These are phyloP conservation scores for Chironomus tepperi DNA, from an alignment of 1,140 invertebrate species.

Conservation along the genomic window DNA sequence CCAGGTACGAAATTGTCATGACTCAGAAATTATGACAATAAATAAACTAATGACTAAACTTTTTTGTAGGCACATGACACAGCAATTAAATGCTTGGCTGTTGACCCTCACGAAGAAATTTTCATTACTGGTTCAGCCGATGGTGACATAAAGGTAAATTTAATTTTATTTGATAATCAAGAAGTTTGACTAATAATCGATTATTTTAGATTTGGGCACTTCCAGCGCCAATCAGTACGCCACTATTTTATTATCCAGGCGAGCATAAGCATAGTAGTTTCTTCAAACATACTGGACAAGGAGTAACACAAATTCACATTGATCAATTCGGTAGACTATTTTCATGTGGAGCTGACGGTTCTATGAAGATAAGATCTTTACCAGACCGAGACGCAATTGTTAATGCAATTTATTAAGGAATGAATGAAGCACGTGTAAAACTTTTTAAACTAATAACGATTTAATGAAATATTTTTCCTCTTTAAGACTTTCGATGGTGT, in stretches of 20 bases:
- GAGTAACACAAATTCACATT: conserved; percentile 89
- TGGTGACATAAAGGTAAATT: conserved; percentile 90
- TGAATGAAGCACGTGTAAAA: neutral
- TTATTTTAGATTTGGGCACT: conserved; percentile 82
- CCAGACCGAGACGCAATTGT: conserved; percentile 54
- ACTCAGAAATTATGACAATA: too few species aligned
- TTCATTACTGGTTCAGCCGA: conserved; percentile 97
- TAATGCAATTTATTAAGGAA: conserved; percentile 25
- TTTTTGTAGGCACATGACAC: conserved; percentile 70
- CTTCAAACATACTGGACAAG: conserved; percentile 93
- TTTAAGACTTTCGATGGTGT: conserved; percentile 1
- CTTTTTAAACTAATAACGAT: conserved; percentile 2
- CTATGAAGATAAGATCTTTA: conserved; percentile 91
- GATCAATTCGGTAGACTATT: conserved; percentile 80
- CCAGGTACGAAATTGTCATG: too few species aligned
- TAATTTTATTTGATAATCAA: conserved; percentile 24
- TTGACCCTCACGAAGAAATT: conserved; percentile 92
- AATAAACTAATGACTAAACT: neutral
- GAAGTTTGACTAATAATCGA: conserved; percentile 25
- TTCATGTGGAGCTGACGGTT: conserved; percentile 97
- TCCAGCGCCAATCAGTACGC: conserved; percentile 57
- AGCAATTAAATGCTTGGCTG: conserved; percentile 86
- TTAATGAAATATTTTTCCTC: neutral
- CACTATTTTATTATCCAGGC: conserved; percentile 78
- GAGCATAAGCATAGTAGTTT: conserved; percentile 91